Conservation (phyloP, 2,797 vertebrate genomes). For the Pangasius krempfi region DNA sequence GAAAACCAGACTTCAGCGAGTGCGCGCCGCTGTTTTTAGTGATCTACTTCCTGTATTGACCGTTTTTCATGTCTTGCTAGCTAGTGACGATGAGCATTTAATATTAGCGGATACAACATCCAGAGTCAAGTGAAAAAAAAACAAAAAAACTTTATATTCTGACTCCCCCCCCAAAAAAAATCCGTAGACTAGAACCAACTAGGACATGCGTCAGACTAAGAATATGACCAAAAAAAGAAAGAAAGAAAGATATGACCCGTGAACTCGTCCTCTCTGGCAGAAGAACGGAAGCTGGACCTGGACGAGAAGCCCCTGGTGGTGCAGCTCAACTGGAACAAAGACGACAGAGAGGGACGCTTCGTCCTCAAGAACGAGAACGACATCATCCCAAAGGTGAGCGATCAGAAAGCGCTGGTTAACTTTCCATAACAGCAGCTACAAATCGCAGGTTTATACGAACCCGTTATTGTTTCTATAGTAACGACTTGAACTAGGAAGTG, state of each 20-base stretch:
- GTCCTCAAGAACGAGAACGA: slow-evolving; percentile 99
- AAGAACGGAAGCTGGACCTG: slow-evolving; percentile 97
- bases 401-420: too few species aligned
- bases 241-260: slow-evolving; percentile 33
- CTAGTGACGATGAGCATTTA: not conserved
- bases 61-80: not conserved
- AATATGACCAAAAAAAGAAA: not conserved
- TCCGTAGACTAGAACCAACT: not conserved
- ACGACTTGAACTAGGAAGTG: too few species aligned
- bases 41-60: not conserved
- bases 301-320: slow-evolving; percentile 98
- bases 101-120: not conserved
- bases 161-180: not conserved
- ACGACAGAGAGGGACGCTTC: slow-evolving; percentile 94
- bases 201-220: not conserved
- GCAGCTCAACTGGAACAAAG: slow-evolving; percentile 98
- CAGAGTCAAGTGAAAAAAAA: not conserved
- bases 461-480: not conserved
- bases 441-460: not conserved
- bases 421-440: not conserved
- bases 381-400: slow-evolving; percentile 87
- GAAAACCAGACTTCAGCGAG: too few species aligned
- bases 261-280: slow-evolving; percentile 72
- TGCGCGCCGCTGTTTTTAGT: too few species aligned
- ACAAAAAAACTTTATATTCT: not conserved